Evolutionary conservation across 2,888 invertebrate species (phyloP).

Genomic region (Erpobdella octoculata): DNA sequence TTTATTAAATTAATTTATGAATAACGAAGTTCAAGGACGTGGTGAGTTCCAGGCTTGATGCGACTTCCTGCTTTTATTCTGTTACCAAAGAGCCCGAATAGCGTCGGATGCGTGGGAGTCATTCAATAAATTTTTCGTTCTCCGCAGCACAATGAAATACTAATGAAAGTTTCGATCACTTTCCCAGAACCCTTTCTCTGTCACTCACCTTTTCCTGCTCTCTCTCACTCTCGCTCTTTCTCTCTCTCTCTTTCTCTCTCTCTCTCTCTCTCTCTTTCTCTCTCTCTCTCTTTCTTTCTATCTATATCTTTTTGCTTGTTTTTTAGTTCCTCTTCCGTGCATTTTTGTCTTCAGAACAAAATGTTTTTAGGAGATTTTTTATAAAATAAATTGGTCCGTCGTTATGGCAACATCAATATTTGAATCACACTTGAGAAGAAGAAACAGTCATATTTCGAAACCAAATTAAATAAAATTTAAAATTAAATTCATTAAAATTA

Average conservation of each 20-base stretch:
- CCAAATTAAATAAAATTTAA: too few relatives aligned
- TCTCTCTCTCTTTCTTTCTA: background rate
- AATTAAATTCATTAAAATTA: too few relatives aligned
- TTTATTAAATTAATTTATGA: too few relatives aligned
- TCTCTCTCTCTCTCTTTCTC: background rate
- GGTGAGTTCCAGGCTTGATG: too few relatives aligned
- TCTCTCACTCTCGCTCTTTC: background rate
- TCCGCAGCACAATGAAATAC: conserved; percentile 3
- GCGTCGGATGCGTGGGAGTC: background rate
- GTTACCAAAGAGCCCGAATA: background rate
- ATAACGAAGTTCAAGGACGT: too few relatives aligned
- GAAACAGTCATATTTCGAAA: background rate
- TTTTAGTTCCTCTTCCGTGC: background rate
- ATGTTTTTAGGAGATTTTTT: too few relatives aligned
- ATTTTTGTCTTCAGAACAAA: too few relatives aligned
- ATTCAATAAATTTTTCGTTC: conserved; percentile 6
- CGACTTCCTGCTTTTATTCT: too few relatives aligned
- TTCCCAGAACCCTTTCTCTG: too few relatives aligned
- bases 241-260: background rate
- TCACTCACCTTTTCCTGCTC: too few relatives aligned
- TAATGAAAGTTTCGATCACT: conserved; percentile 2
- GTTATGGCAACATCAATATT: too few relatives aligned
- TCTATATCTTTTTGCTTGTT: background rate
- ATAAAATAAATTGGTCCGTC: too few relatives aligned
- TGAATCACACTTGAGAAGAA: background rate